Base-by-base conservation (phyloP, 2,797 vertebrate genomes). In the Cheirogaleus major region DNA sequence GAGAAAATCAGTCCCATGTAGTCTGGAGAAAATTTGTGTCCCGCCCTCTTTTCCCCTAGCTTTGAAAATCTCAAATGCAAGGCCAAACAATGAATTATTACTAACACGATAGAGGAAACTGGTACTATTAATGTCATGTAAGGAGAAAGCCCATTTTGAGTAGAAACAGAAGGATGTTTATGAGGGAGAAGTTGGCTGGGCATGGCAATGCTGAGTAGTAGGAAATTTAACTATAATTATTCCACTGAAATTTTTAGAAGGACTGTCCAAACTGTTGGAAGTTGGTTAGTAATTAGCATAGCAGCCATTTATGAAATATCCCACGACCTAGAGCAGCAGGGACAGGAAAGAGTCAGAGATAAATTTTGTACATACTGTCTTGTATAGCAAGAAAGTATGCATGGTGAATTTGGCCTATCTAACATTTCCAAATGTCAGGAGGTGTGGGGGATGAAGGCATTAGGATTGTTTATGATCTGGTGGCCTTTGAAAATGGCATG, bases 121-220 rank as follows among this genome's bases (percentile, higher is more conserved):
- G 96, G 78, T 93, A 75, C 93, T 96, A 73, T 95, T 95, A 96
- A 52, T 85, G 94, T 95, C 81, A 9, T 5, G 0, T 3, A 67
- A 6, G 7, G 91, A 95, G 69, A 96, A 5, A 79, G 95, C 94
- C 87, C 48, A 70, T 69, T 81, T 83, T 96, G 57, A 50, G 76
- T 70, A 91, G 95, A 94, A 97, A 96, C 96, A 97, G 96, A 97
- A 87, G 95, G 86, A 88, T 63, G 32, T 95, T 97, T 96, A 96
- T 97, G 93, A 95, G 81, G 45, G 50, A 82, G 65, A 50, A 83
- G 55, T 12, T 78, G 94, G 76, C 95, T 50, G 35, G 38, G 7
- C 7, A 4, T 43, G 82, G 91, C 93, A 38, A 43, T 69, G 15
- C n/a, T 87, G 72, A 89, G 73, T 27, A 76, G 41, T 88, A 55